These are phyloP conservation scores for Agrilus mali DNA, from an alignment of 2,888 invertebrate genomes.

Conservation along the genomic window DNA sequence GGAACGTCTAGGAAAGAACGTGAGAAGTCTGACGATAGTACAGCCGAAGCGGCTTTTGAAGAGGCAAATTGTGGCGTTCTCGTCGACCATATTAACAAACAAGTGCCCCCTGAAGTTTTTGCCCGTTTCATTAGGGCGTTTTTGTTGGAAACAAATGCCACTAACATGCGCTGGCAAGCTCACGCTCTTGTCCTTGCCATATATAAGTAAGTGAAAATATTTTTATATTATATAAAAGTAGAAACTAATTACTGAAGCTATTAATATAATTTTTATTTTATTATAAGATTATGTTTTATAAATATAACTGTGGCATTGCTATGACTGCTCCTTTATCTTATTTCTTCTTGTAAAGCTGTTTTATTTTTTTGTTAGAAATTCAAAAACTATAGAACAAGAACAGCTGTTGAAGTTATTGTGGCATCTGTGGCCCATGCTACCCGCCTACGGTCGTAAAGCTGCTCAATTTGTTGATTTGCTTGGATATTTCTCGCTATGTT, in stretches of 20 bases:
- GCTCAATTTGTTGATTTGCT: slow-evolving; percentile 94
- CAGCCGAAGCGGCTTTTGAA: slow-evolving; percentile 52
- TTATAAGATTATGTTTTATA: not conserved
- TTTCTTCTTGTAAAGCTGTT: not conserved
- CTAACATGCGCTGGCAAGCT: slow-evolving; percentile 90
- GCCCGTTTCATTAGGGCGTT: slow-evolving; percentile 77
- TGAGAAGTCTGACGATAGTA: slow-evolving; percentile 54
- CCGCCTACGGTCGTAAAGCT: slow-evolving; percentile 85
- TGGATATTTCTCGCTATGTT: slow-evolving; percentile 88
- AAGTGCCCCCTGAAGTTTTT: slow-evolving; percentile 49
- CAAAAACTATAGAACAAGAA: slow-evolving; percentile 64
- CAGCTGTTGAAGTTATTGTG: slow-evolving; percentile 71
- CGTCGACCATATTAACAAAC: slow-evolving; percentile 57
- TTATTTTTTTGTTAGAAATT: slow-evolving; percentile 46
- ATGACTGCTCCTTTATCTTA: too few species aligned
- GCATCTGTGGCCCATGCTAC: slow-evolving; percentile 83
- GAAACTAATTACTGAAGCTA: not conserved
- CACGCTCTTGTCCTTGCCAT: slow-evolving; percentile 76
- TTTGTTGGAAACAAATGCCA: slow-evolving; percentile 84
- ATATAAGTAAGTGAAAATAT: slow-evolving; percentile 51
- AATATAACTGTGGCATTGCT: too few species aligned
- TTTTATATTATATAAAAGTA: not conserved
- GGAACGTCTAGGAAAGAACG: slow-evolving; percentile 40
- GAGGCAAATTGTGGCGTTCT: slow-evolving; percentile 53
- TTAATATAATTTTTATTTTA: not conserved